These are phyloP conservation scores for Trogon melanurus DNA, from an alignment of 2,113 vertebrate species.

Conservation along the genomic window DNA sequence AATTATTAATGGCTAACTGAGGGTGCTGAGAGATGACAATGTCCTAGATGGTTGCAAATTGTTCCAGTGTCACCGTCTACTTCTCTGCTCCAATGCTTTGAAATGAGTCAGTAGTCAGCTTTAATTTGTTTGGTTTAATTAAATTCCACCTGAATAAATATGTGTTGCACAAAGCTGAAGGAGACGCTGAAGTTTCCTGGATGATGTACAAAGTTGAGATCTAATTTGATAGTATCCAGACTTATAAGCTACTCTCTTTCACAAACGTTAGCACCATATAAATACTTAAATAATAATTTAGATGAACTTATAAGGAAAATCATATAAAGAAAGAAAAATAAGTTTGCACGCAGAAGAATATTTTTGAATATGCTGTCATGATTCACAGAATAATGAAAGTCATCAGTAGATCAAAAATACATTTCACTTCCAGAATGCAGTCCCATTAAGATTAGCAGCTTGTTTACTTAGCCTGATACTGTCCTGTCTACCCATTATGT, in stretches of 20 bases:
- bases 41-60: conserved; percentile 24
- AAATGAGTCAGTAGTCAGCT: conserved; percentile 44
- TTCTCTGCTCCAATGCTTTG: conserved; percentile 5
- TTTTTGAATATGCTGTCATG: neutral
- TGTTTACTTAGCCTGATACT: conserved; percentile 16
- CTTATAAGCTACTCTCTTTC: neutral
- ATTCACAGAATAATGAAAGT: neutral
- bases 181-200: conserved; percentile 18
- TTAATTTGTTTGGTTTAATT: conserved; percentile 63
- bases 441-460: neutral
- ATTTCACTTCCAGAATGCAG: conserved; percentile 5
- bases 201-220: conserved; percentile 14
- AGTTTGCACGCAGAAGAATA: neutral
- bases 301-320: neutral
- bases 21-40: neutral
- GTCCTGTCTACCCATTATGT: neutral
- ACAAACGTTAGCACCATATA: neutral
- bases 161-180: neutral
- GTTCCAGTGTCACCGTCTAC: neutral
- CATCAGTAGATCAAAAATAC: neutral
- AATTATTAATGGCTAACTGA: conserved; percentile 55
- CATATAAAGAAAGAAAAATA: neutral
- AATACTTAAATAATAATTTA: neutral
- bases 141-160: conserved; percentile 57
- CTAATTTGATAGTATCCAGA: neutral